Evolutionary conservation across 2,888 invertebrate genomes (phyloP).

Genomic region (Torymus texanus): DNA sequence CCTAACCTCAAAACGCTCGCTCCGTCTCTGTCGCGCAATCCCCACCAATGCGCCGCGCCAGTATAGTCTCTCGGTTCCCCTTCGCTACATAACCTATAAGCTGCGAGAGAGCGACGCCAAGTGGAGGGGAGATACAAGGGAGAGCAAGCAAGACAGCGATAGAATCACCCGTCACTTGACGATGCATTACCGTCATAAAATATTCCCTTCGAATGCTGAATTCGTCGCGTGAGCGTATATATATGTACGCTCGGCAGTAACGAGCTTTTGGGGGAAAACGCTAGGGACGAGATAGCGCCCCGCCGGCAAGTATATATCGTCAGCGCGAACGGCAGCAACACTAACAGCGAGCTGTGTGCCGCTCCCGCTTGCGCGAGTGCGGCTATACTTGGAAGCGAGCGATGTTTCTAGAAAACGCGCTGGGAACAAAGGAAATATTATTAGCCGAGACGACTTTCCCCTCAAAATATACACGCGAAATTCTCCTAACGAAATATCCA

Average conservation of each 20-base stretch:
- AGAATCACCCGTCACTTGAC: constrained; percentile 31
- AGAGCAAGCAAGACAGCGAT: constrained; percentile 3
- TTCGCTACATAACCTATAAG: constrained; percentile 50
- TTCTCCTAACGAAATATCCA: too few relatives aligned
- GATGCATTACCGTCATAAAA: constrained; percentile 41
- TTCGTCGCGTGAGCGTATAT: too few relatives aligned
- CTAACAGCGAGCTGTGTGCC: background rate
- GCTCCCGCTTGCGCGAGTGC: too few relatives aligned
- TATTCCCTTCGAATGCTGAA: constrained; percentile 15
- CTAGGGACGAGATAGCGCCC: background rate
- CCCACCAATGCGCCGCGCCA: background rate
- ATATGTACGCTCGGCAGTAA: background rate
- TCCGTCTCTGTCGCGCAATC: constrained; percentile 1
- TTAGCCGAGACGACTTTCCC: too few relatives aligned
- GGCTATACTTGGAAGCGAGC: constrained; percentile 4
- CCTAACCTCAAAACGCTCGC: constrained; percentile 53
- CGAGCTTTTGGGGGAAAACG: constrained; percentile 17
- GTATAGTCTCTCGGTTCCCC: constrained; percentile 11
- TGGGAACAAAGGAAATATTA: background rate
- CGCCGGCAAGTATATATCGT: too few relatives aligned
- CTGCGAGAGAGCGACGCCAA: constrained; percentile 48
- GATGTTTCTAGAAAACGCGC: constrained; percentile 27
- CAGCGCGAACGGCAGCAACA: background rate
- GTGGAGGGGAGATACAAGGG: constrained; percentile 57
- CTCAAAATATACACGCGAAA: too few relatives aligned